A percentile compares a stretch with the other conserved stretches of the same genome.
phyloP scores from a whole-genome alignment of 2,888 invertebrate genomes.

The Hydrotaea diabolus region DNA sequence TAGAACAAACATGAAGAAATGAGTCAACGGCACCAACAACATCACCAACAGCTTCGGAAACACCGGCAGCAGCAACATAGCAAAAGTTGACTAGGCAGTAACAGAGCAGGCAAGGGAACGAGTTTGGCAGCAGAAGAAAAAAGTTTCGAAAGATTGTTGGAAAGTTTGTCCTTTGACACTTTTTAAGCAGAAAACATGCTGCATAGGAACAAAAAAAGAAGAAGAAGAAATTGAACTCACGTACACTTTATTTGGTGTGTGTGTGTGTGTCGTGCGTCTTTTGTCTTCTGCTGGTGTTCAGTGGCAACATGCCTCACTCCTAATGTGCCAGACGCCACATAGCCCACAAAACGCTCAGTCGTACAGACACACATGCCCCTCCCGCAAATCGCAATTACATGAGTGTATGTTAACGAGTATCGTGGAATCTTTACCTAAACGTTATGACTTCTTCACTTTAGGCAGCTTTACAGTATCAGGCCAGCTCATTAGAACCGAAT shows the following conservation, averaged over 20 bases:
- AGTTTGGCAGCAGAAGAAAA: conserved; percentile 22
- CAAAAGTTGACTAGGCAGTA: neutral
- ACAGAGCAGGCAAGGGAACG: neutral
- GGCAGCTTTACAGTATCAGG: neutral
- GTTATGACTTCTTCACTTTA: conserved; percentile 61
- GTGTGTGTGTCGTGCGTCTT: neutral
- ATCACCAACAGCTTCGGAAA: too few relatives aligned
- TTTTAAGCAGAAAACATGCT: conserved; percentile 30
- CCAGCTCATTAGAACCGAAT: too few relatives aligned
- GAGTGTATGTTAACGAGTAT: conserved; percentile 64
- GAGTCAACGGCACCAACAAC: neutral
- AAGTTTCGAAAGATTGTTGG: conserved; percentile 58
- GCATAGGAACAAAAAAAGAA: neutral
- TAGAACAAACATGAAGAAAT: neutral
- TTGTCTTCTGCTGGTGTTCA: conserved; percentile 1
- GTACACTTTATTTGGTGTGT: conserved; percentile 6
- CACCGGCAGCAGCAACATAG: neutral
- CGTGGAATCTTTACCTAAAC: conserved; percentile 66
- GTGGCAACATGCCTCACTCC: neutral
- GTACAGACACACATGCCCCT: neutral
- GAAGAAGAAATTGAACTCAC: conserved; percentile 23
- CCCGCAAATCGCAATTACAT: conserved; percentile 39
- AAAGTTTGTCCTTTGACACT: conserved; percentile 64
- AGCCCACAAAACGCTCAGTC: conserved; percentile 11
- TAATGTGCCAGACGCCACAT: neutral